A percentile compares a stretch with the other conserved stretches of the same genome.
Evolutionary conservation across 2,797 vertebrate genomes (phyloP).

Genomic region (Lepilemur septentrionalis): DNA sequence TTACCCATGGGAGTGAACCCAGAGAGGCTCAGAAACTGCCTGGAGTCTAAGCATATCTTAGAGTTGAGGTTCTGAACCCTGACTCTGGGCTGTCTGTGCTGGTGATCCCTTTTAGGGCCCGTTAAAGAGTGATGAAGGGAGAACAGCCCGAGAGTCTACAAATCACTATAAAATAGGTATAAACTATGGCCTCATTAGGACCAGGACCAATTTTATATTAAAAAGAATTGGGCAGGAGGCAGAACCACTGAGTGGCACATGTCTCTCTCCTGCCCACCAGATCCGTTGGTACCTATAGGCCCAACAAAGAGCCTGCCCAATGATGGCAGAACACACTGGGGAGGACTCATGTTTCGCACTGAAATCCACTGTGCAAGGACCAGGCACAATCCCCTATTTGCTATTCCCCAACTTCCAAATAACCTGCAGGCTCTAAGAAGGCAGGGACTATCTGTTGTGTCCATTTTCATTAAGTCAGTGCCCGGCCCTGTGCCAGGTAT

Average conservation of each 20-base stretch:
- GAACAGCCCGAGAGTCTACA: background rate
- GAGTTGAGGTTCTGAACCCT: background rate
- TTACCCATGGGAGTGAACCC: background rate
- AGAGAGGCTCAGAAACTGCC: background rate
- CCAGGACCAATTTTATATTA: background rate
- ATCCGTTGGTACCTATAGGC: background rate
- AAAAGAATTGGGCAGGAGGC: background rate
- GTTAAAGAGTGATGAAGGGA: background rate
- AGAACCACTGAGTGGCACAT: background rate
- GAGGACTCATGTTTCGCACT: background rate
- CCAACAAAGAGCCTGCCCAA: background rate
- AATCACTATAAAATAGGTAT: background rate
- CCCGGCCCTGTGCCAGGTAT: background rate
- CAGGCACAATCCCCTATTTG: background rate
- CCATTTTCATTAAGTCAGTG: conserved; percentile 8
- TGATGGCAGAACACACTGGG: background rate
- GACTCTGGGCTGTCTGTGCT: background rate
- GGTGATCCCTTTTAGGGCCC: background rate
- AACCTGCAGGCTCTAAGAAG: background rate
- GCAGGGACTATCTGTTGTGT: background rate
- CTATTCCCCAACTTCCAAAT: background rate
- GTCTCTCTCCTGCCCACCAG: background rate
- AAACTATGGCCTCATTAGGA: background rate
- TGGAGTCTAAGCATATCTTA: background rate
- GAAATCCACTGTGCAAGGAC: background rate